Evolutionary conservation across 2,113 vertebrate genomes (phyloP), one percentile per base, ranked within the genome.

Genomic region (Sylvia atricapilla): DNA sequence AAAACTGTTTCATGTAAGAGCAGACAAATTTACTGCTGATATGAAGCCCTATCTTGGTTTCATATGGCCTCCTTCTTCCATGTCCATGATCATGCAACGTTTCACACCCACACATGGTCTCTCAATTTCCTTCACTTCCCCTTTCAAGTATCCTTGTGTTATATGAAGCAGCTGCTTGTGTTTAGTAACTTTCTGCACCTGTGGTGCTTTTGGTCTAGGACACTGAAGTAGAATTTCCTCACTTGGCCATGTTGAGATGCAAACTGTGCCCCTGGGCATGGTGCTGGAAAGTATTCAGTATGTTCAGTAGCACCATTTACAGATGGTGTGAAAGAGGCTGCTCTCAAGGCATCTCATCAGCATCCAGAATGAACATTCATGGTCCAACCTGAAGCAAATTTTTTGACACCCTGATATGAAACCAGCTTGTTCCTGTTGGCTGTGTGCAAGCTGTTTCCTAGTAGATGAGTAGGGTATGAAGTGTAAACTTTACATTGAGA

Each of bases 101-200:
- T 93, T 96, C 72, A 93, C 63, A 83, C 79, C 68, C 72, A 84
- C 68, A 41, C 12, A 28, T 2, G 6, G 31, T 70, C 93, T 95
- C 68, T 86, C 70, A 79, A 87, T 95, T 96, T 93, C 86, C 95
- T 80, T 68, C 14, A 13, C 37, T 93, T 31, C 15, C 27, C 49
- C 39, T 87, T 94, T 92, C 77, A 91, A 79, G 43, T 69, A n/a
- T 62, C 28, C n/a, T 59, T 79, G 18, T 44, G 21, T 73, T 84
- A 53, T 75, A 58, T 70, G 62, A 85, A 96, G 74, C 90, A 93
- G 35, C 77, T 93, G 86, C 64, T 87, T 46, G 19, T 50, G 41
- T 72, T 93, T 56, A 87, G 60, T 60, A 87, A 89, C 41, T 91
- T 93, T 82, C 62, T 89, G 70, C 84, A 85, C 63, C 70, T 93